Conservation (phyloP, 2,888 invertebrate species). For the Scelioninae gen. 1 region DNA sequence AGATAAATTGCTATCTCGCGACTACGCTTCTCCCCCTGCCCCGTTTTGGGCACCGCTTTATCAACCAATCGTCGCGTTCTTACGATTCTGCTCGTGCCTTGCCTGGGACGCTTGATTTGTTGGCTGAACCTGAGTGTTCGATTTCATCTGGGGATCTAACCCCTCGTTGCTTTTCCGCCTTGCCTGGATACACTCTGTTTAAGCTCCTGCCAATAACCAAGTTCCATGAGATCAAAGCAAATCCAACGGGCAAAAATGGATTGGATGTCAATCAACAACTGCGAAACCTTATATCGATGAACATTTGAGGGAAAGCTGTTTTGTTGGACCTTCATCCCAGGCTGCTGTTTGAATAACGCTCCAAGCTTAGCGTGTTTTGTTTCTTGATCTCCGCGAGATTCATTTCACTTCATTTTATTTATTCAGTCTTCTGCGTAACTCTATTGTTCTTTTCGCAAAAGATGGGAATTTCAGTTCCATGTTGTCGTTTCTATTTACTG, state of each 20-base stretch:
- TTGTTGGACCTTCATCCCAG: slow-evolving; percentile 9
- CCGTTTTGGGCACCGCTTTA: slow-evolving; percentile 67
- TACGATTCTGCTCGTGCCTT: slow-evolving; percentile 68
- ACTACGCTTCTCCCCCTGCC: slow-evolving; percentile 62
- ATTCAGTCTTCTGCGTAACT: neutral
- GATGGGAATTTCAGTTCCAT: too few relatives aligned
- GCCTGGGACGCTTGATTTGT: slow-evolving; percentile 67
- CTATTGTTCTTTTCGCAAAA: too few relatives aligned
- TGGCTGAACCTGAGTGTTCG: slow-evolving; percentile 63
- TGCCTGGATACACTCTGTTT: slow-evolving; percentile 38
- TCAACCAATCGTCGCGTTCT: slow-evolving; percentile 70
- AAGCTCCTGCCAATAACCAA: slow-evolving; percentile 52
- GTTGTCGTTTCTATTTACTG: too few relatives aligned
- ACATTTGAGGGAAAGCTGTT: slow-evolving; percentile 28
- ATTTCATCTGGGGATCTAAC: slow-evolving; percentile 70
- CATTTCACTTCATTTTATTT: slow-evolving; percentile 1
- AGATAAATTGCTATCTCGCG: slow-evolving; percentile 68
- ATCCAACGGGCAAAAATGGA: slow-evolving; percentile 48
- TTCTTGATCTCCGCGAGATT: slow-evolving; percentile 3
- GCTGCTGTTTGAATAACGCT: neutral
- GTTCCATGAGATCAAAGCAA: slow-evolving; percentile 59
- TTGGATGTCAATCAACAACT: slow-evolving; percentile 49
- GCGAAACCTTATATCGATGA: slow-evolving; percentile 33
- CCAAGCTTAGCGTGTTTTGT: neutral
- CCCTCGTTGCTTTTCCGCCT: slow-evolving; percentile 52